Percentiles rank a stretch among this genome's conserved stretches.
These are phyloP conservation scores for Suncus etruscus DNA, from an alignment of 2,113 vertebrate genomes.

Conservation along the genomic window DNA sequence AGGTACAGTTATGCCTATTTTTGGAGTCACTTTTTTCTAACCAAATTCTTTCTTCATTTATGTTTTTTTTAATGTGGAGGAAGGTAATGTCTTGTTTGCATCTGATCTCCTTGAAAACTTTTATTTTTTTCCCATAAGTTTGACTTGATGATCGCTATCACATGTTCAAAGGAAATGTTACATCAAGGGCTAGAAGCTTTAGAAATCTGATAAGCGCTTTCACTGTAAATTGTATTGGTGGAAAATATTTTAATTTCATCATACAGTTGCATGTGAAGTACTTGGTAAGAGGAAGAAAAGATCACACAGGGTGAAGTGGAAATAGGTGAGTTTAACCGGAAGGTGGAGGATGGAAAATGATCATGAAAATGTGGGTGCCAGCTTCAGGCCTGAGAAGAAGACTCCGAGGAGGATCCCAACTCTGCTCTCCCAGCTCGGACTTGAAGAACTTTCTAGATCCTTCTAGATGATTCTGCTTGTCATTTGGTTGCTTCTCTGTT, in stretches of 20 bases:
- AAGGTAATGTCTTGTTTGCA: conserved; percentile 36
- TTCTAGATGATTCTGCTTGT: too few species aligned
- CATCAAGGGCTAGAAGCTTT: conserved; percentile 60
- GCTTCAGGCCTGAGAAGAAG: background rate
- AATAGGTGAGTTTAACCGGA: conserved; percentile 28
- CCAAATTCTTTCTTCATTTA: background rate
- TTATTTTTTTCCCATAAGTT: conserved; percentile 63
- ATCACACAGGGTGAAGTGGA: conserved; percentile 7
- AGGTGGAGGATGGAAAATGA: conserved; percentile 62
- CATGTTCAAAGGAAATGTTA: conserved; percentile 75
- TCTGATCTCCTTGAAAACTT: conserved; percentile 76
- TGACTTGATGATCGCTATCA: conserved; percentile 77
- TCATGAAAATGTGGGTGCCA: conserved; percentile 30
- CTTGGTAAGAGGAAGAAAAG: conserved; percentile 24
- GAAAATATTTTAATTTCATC: conserved; percentile 79
- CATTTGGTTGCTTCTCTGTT: too few species aligned
- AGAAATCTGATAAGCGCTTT: conserved; percentile 81
- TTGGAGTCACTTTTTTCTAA: conserved; percentile 80
- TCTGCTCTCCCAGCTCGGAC: background rate
- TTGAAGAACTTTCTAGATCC: background rate
- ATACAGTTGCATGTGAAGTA: conserved; percentile 1
- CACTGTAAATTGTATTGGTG: conserved; percentile 73
- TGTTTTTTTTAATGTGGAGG: background rate
- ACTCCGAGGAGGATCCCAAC: background rate
- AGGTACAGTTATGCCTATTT: conserved; percentile 90